Evolutionary conservation across 2,113 vertebrate species (phyloP), one percentile per base, ranked within the genome.

Genomic region (Anhinga rufa): DNA sequence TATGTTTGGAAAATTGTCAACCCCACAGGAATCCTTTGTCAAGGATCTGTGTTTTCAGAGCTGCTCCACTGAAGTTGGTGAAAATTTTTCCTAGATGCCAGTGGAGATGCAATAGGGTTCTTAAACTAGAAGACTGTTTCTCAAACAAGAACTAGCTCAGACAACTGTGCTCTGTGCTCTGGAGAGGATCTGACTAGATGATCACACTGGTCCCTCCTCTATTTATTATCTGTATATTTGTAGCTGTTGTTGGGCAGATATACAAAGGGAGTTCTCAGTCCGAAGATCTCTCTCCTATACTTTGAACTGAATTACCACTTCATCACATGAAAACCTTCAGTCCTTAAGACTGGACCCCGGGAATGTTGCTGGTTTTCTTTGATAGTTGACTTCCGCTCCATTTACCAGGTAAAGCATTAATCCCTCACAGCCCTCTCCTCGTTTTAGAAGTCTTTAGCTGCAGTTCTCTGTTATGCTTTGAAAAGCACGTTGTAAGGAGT

Each of bases 231-330:
- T 92, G 24, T 31, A 71, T 81, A 82, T 94, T 88, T 77, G 87
- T 89, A 71, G 70, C 26, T 82, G 40, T n/a, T 55, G 31, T 69
- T 92, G 84, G 84, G 74, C 87, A 92, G 51, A 51, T n/a, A 2
- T 20, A 77, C 68, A 87, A 95, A 93, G 78, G 36, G 82, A 94
- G 14, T 83, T 61, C 82, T 95, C 55, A 52, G 79, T 74, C 92
- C 75, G 8, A 69, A 85, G 51, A n/a, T n/a, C n/a, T 66, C 58
- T 85, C n/a, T 76, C 49, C 38, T 55, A 90, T 81, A 86, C 89
- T 95, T 96, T 93, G 89, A 95, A 94, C 83, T 93, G 95, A 95
- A 97, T 97, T 97, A 93, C 75, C 93, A 88, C 95, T 97, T 81
- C 82, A 93, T 46, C 92, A 94, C 93, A 93, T 94, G 91, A 96